Evolutionary conservation across 2,888 invertebrate genomes (phyloP), one percentile per base, ranked within the genome.

Genomic region (Odontothrips loti): DNA sequence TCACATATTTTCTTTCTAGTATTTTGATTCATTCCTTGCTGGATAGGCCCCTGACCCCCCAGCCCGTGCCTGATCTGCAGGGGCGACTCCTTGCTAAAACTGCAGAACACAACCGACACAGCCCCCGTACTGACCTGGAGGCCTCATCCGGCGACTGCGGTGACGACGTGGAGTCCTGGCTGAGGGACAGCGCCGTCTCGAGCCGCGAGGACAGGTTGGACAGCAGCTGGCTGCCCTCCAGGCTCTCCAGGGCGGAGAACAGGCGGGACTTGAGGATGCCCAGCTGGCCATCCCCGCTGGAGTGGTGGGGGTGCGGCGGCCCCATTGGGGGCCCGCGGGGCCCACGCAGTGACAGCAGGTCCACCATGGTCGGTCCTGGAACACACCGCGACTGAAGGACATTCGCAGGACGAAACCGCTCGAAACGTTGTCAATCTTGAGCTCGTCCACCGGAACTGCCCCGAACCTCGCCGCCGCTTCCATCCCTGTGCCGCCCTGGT

Each of bases 181-280:
- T 75, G 68, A 27, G 68, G 23, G 68, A 75, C 68, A 75, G 88
- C 88, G 81, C 87, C 87, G 48, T 88, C 88, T 81, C 88, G 88
- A 80, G 87, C 87, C 83, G 88, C 90, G 81, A 90, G 90, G 68
- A 75, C 23, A 75, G 68, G 68, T 9, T 23, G 68, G 68, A 75
- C 68, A 75, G 68, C 23, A 75, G n/a, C 68, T 75, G 68, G 68
- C 68, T 75, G 68, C 68, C 68, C 68, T 75, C 68, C 68, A 75
- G 68, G 68, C 68, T 75, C 68, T 75, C 68, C 27, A 75, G 68
- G 0, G 68, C 68, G 23, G 68, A 75, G 68, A 75, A 75, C 1
- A 75, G 68, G 9, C 68, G 68, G 23, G 68, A 75, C 68, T 75
- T 75, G 68, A 75, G 68, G 27, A 75, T 8, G 27, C 68, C 68